These are phyloP conservation scores for Botia kubotai DNA, from an alignment of 2,797 vertebrate genomes.

Conservation along the genomic window DNA sequence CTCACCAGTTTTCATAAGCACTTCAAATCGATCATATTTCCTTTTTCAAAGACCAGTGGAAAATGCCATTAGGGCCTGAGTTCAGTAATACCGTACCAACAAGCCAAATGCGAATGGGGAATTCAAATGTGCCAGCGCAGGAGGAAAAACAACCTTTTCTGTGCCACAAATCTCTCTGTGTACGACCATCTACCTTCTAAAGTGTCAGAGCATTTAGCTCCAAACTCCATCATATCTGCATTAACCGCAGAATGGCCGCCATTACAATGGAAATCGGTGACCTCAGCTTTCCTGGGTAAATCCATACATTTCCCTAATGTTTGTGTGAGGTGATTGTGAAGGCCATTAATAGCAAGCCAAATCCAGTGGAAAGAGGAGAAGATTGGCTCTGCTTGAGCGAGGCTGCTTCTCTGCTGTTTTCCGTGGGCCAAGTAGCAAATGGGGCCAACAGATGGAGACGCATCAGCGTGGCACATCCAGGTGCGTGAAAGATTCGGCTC, in stretches of 20 bases:
- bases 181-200: conserved; percentile 70
- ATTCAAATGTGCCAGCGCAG: conserved; percentile 63
- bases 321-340: conserved; percentile 60
- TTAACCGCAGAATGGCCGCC: conserved; percentile 76
- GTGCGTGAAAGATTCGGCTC: conserved; percentile 14
- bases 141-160: conserved; percentile 72
- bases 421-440: conserved; percentile 61
- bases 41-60: conserved; percentile 49
- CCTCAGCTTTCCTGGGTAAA: conserved; percentile 71
- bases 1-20: conserved; percentile 55
- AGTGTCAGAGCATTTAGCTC: conserved; percentile 71
- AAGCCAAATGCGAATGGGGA: conserved; percentile 38
- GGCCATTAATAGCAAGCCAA: conserved; percentile 74
- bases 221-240: conserved; percentile 77
- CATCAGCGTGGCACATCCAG: not conserved
- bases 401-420: conserved; percentile 52
- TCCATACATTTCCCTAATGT: conserved; percentile 77
- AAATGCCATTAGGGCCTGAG: conserved; percentile 48
- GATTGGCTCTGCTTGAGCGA: conserved; percentile 46
- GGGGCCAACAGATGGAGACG: conserved; percentile 44
- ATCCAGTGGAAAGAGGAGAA: conserved; percentile 71
- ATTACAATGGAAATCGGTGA: conserved; percentile 76
- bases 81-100: conserved; percentile 45
- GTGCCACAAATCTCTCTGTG: conserved; percentile 69
- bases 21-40: conserved; percentile 52